phyloP scores from a whole-genome alignment of 2,113 vertebrate genomes.

The Ctenodactylus gundi region DNA sequence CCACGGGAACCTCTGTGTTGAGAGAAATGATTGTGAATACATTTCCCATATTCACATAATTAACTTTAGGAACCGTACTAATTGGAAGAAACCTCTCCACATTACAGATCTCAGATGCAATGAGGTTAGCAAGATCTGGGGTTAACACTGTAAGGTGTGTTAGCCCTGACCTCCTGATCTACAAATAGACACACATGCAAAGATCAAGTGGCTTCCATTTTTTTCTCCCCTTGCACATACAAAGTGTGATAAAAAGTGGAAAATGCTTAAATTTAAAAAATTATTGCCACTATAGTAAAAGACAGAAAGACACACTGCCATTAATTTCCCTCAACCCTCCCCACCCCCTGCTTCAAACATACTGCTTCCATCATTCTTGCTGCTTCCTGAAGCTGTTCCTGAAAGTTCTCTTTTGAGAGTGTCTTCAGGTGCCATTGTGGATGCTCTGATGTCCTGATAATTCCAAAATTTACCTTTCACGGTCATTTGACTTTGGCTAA shows the following conservation, averaged over 20 bases:
- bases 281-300: not conserved
- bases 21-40: slow-evolving; percentile 17
- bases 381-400: not conserved
- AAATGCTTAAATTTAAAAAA: not conserved
- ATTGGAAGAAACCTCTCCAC: not conserved
- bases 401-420: not conserved
- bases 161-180: not conserved
- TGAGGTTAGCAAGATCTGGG: not conserved
- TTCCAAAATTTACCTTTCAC: not conserved
- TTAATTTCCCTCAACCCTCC: not conserved
- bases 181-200: not conserved
- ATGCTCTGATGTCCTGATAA: not conserved
- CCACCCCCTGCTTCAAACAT: not conserved
- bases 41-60: not conserved
- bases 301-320: not conserved
- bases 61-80: not conserved
- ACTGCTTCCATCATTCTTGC: not conserved
- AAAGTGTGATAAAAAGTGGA: not conserved
- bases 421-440: not conserved
- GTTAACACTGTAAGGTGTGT: not conserved
- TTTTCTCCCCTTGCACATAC: not conserved
- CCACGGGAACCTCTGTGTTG: slow-evolving; percentile 95
- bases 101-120: not conserved
- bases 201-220: not conserved
- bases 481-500: not conserved